Evolutionary conservation across 2,797 vertebrate species (phyloP).

Genomic region (Orestias chungarensis): DNA sequence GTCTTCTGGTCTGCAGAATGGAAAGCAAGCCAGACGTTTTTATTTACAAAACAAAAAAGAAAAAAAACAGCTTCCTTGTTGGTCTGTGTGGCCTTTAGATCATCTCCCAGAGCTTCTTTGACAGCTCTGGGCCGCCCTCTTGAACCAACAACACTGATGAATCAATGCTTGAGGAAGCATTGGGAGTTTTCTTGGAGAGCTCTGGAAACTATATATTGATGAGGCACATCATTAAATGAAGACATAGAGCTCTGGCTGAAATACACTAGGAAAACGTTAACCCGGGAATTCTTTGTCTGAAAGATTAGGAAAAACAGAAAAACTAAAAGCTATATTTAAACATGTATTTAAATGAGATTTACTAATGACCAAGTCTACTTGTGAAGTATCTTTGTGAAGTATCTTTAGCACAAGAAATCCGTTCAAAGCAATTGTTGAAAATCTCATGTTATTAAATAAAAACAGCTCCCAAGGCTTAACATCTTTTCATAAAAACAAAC

Average conservation of each 20-base stretch:
- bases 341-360: conserved; percentile 34
- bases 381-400: no score
- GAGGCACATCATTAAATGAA: background rate
- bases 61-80: background rate
- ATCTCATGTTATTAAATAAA: background rate
- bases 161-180: background rate
- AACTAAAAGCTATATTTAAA: conserved; percentile 10
- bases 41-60: no score
- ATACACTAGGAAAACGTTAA: background rate
- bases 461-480: background rate
- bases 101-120: background rate
- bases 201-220: background rate
- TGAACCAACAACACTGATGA: background rate
- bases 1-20: background rate
- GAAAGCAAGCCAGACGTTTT: background rate
- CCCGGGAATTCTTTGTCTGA: background rate
- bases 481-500: no score
- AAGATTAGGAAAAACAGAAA: background rate
- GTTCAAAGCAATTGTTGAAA: background rate
- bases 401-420: background rate
- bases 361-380: background rate
- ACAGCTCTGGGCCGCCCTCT: background rate
- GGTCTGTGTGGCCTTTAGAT: background rate
- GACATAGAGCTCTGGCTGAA: background rate
- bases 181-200: background rate